These are phyloP conservation scores for Oligia fasciuncula DNA, from an alignment of 2,888 invertebrate genomes.

Conservation along the genomic window DNA sequence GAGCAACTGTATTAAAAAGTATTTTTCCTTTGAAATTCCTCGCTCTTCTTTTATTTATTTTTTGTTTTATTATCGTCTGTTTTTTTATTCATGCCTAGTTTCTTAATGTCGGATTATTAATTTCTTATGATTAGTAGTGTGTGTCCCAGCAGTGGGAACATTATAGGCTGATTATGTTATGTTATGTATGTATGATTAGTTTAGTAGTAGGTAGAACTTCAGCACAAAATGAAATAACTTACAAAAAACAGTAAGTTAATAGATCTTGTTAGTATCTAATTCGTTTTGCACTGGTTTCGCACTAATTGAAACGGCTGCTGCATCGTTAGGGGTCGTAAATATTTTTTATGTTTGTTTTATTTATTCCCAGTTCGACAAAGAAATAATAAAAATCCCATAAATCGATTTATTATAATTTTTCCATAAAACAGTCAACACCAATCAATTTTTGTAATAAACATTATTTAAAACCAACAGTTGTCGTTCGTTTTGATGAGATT, in stretches of 20 bases:
- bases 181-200: no score
- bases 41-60: neutral
- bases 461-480: slow-evolving; percentile 56
- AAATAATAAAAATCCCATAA: slow-evolving; percentile 49
- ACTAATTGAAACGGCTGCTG: slow-evolving; percentile 4
- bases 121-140: neutral
- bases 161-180: no score
- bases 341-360: slow-evolving; percentile 5
- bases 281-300: neutral
- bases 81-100: neutral
- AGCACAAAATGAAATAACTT: neutral
- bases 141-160: no score
- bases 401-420: slow-evolving; percentile 50
- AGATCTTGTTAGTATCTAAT: neutral
- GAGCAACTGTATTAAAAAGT: no score
- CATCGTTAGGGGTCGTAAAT: slow-evolving; percentile 22
- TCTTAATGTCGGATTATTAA: neutral
- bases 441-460: slow-evolving; percentile 44
- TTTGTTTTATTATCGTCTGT: neutral
- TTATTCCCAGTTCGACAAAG: slow-evolving; percentile 21
- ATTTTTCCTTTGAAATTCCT: neutral
- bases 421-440: slow-evolving; percentile 57
- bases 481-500: slow-evolving; percentile 54
- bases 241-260: neutral
- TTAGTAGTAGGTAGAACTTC: no score